Conservation (phyloP, 2,888 invertebrate genomes). For the Perizoma affinitatum region DNA sequence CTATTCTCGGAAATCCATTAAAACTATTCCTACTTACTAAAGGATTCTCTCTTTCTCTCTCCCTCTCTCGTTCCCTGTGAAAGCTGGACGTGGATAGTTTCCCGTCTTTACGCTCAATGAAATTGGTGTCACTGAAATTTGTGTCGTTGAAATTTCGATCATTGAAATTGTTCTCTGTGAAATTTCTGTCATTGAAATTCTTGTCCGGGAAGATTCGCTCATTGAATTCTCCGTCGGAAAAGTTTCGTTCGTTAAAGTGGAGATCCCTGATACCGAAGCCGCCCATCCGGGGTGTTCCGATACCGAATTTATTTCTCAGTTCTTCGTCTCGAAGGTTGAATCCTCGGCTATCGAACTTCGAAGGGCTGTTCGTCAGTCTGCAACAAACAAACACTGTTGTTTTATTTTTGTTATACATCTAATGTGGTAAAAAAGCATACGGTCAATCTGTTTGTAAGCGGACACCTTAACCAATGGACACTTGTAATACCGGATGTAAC, state of each 20-base stretch:
- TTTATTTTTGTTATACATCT: no score
- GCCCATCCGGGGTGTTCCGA: conserved; percentile 76
- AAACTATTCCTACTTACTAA: conserved; percentile 80
- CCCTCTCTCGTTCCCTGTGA: conserved; percentile 66
- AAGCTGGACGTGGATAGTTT: conserved; percentile 79
- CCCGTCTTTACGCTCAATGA: conserved; percentile 68
- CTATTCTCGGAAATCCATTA: conserved; percentile 76
- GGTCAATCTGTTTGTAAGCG: no score
- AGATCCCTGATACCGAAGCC: conserved; percentile 79
- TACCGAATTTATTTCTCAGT: conserved; percentile 72
- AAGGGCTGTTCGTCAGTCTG: conserved; percentile 66
- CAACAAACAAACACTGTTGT: conserved; percentile 1
- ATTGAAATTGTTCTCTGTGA: conserved; percentile 58
- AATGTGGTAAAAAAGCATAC: no score
- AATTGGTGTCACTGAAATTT: conserved; percentile 65
- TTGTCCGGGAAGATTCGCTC: conserved; percentile 70
- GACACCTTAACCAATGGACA: no score
- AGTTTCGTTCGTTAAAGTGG: conserved; percentile 72
- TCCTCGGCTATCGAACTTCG: conserved; percentile 72
- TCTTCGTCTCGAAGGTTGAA: conserved; percentile 77
- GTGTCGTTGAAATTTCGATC: conserved; percentile 62
- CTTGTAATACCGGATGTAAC: no score
- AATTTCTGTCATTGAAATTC: conserved; percentile 65
- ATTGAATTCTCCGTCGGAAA: conserved; percentile 74
- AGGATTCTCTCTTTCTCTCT: conserved; percentile 74